Evolutionary conservation across 2,113 vertebrate genomes (phyloP).

Genomic region (Ameiurus melas): DNA sequence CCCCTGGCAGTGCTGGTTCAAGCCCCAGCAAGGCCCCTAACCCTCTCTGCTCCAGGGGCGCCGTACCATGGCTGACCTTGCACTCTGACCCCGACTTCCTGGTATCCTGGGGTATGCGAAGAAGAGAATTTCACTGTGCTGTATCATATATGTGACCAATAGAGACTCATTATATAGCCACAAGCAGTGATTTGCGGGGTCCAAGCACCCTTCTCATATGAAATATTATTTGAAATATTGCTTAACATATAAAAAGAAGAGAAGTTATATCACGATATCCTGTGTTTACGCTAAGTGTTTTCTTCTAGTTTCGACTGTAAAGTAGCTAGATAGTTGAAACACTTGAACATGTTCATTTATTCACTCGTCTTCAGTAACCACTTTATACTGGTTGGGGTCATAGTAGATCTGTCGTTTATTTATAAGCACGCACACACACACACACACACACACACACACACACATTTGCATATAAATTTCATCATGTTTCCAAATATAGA

Average conservation of each 20-base stretch:
- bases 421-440: background rate
- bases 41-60: too few relatives aligned
- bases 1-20: too few relatives aligned
- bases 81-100: too few relatives aligned
- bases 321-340: background rate
- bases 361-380: background rate
- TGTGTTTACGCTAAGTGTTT: background rate
- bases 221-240: background rate
- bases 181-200: background rate
- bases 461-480: background rate
- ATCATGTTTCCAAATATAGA: too few relatives aligned
- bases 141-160: too few relatives aligned
- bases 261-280: background rate
- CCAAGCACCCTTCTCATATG: background rate
- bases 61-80: too few relatives aligned
- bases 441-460: background rate
- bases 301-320: background rate
- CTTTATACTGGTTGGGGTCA: background rate
- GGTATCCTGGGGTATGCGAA: too few relatives aligned
- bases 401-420: background rate
- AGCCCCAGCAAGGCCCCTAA: too few relatives aligned
- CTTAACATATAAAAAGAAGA: background rate
- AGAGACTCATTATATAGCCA: too few relatives aligned
- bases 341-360: background rate
- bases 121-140: too few relatives aligned